Percentiles rank a stretch among this genome's conserved stretches.
These are phyloP conservation scores for Ficedula albicollis DNA, from an alignment of 2,797 vertebrate species.

Conservation along the genomic window DNA sequence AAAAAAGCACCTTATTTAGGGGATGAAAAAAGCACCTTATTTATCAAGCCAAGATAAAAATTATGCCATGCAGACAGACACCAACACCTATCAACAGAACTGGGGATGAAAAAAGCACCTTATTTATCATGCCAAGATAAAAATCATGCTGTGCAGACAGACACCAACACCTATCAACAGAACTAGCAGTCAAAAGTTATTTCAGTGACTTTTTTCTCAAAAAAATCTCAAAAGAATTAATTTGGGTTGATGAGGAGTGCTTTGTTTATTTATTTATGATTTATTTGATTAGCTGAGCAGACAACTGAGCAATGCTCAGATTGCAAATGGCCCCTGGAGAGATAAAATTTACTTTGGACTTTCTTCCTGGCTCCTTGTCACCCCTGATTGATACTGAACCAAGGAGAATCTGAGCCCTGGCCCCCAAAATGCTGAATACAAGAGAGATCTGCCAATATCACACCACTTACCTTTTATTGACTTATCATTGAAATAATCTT, in stretches of 20 bases:
- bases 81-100: not conserved
- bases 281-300: not conserved
- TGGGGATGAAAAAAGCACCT: not conserved
- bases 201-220: not conserved
- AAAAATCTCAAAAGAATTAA: not conserved
- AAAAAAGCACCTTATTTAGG: too few species aligned
- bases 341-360: not conserved
- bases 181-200: not conserved
- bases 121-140: not conserved
- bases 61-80: not conserved
- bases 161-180: not conserved
- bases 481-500: slow-evolving; percentile 96
- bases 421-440: not conserved
- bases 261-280: not conserved
- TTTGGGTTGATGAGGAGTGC: not conserved
- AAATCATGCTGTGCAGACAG: not conserved
- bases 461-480: slow-evolving; percentile 86
- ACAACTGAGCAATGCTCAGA: not conserved
- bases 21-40: not conserved
- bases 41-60: not conserved
- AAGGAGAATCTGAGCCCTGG: not conserved
- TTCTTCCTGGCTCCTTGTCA: not conserved
- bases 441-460: not conserved
- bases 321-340: not conserved
- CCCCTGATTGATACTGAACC: not conserved